Percentiles rank a stretch among this genome's conserved stretches.
phyloP scores from a whole-genome alignment of 2,888 invertebrate genomes.

The Chloroclysta siterata region DNA sequence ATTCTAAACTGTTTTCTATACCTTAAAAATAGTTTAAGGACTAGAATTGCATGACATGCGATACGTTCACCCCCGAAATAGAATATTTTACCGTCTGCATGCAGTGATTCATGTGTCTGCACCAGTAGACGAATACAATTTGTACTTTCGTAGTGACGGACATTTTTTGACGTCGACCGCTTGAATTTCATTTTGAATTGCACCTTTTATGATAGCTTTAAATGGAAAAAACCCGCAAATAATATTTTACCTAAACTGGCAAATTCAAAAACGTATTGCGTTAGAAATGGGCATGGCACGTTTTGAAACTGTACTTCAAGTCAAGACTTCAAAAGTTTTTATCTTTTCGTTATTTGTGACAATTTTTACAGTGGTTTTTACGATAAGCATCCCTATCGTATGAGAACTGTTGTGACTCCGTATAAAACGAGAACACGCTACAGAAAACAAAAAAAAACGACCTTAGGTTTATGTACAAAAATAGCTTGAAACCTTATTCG shows the following conservation, averaged over 20 bases:
- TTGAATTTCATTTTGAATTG: constrained; percentile 57
- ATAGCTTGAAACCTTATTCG: no score
- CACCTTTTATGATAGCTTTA: constrained; percentile 41
- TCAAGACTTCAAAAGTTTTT: no score
- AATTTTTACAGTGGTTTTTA: no score
- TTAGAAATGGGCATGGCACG: no score
- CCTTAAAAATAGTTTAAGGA: constrained; percentile 38
- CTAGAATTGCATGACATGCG: constrained; percentile 48
- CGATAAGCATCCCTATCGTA: no score
- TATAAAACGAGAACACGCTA: no score
- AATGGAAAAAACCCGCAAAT: constrained; percentile 36
- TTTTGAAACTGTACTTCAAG: no score
- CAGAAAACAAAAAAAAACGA: no score
- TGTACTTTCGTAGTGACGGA: constrained; percentile 57
- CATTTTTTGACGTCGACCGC: constrained; percentile 53
- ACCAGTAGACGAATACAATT: constrained; percentile 80
- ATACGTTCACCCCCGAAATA: constrained; percentile 64
- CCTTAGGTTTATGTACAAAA: no score
- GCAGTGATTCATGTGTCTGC: constrained; percentile 78
- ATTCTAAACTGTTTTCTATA: constrained; percentile 43
- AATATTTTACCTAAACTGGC: constrained; percentile 16
- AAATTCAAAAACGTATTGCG: not conserved
- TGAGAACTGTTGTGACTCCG: no score
- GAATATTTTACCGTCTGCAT: constrained; percentile 74
- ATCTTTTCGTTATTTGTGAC: no score